Percentiles rank a stretch among this genome's conserved stretches.
Conservation (phyloP, 2,888 invertebrate species). For the Notodromas monacha region DNA sequence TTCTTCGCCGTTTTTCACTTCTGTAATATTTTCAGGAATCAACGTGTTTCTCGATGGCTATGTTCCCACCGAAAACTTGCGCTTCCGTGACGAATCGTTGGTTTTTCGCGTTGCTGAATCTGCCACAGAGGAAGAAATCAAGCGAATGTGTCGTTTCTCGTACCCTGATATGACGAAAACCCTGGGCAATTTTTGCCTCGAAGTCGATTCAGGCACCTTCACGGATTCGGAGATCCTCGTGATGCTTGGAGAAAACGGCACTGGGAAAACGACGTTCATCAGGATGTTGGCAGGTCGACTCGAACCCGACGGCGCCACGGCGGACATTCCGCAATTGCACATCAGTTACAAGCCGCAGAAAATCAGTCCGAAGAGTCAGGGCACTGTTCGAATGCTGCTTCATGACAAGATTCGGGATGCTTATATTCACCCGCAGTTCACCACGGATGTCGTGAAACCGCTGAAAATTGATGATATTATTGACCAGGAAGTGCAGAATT, state of each 20-base stretch:
- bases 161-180: constrained; percentile 63
- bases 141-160: constrained; percentile 78
- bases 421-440: constrained; percentile 85
- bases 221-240: constrained; percentile 98
- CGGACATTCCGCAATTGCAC: constrained; percentile 52
- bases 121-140: constrained; percentile 83
- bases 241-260: constrained; percentile 78
- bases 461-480: constrained; percentile 83
- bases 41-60: constrained; percentile 98
- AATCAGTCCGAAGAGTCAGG: constrained; percentile 86
- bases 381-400: constrained; percentile 58
- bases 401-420: constrained; percentile 93
- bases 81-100: constrained; percentile 82
- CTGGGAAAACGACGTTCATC: constrained; percentile 97
- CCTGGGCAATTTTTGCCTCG: constrained; percentile 30
- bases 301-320: constrained; percentile 45
- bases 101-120: constrained; percentile 96
- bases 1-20: constrained; percentile 7
- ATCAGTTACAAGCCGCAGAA: constrained; percentile 99
- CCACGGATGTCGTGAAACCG: constrained; percentile 94
- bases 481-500: constrained; percentile 88
- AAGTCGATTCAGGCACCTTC: constrained; percentile 63
- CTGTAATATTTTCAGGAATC: constrained; percentile 27
- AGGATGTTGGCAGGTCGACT: constrained; percentile 88
- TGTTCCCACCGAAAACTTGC: constrained; percentile 91